Conservation (phyloP, 2,113 vertebrate species). For the Amblyopsis rosae region DNA sequence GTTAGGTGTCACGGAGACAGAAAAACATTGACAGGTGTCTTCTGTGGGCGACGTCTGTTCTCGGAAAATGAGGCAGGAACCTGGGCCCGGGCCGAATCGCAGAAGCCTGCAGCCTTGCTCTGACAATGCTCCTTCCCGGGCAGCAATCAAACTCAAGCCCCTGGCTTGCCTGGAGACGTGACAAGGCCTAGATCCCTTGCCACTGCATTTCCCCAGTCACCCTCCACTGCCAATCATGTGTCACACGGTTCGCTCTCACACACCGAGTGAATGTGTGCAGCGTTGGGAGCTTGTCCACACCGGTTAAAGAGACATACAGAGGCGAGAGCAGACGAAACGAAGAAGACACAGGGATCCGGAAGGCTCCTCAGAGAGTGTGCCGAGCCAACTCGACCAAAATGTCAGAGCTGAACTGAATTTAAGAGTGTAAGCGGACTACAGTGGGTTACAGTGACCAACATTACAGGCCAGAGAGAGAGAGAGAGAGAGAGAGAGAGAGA, state of each 20-base stretch:
- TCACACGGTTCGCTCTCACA: constrained; percentile 58
- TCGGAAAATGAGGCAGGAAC: constrained; percentile 41
- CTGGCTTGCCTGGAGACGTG: constrained; percentile 60
- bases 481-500: neutral
- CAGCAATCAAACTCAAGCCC: constrained; percentile 67
- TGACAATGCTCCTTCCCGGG: constrained; percentile 61
- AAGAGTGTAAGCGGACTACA: constrained; percentile 55
- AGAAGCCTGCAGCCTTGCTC: constrained; percentile 37
- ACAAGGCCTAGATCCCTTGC: constrained; percentile 65
- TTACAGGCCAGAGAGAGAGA: constrained; percentile 48
- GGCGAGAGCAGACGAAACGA: constrained; percentile 42
- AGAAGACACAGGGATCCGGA: constrained; percentile 36
- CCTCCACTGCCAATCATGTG: constrained; percentile 68
- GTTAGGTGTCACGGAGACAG: constrained; percentile 45
- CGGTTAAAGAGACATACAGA: constrained; percentile 52
- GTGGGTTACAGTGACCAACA: constrained; percentile 67
- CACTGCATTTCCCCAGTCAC: constrained; percentile 25
- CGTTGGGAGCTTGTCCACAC: constrained; percentile 31
- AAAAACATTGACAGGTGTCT: constrained; percentile 67
- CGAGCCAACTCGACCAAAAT: constrained; percentile 54
- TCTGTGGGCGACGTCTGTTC: constrained; percentile 52
- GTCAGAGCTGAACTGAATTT: constrained; percentile 39
- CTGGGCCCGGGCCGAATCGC: constrained; percentile 63
- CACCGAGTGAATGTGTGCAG: constrained; percentile 13
- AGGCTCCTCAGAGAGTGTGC: constrained; percentile 29